Percentiles rank a stretch among this genome's conserved stretches.
Conservation (phyloP, 2,113 vertebrate species). For the Peromyscus polionotus region DNA sequence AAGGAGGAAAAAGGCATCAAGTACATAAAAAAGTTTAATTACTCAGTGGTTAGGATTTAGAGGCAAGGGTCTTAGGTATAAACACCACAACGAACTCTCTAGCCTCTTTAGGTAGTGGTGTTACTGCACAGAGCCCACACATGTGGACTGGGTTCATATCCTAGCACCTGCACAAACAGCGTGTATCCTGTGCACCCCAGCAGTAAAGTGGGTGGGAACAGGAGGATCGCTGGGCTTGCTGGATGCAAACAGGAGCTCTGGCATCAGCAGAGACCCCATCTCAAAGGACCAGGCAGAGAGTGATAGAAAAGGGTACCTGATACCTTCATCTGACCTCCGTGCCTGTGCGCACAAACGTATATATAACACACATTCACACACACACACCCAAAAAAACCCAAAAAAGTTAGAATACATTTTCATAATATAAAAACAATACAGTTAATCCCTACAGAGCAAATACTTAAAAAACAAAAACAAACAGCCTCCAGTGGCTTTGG, state of each 20-base stretch:
- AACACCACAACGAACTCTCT: neutral
- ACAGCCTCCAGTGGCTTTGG: neutral
- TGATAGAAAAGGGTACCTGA: neutral
- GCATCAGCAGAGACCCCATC: neutral
- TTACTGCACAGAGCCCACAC: too few species aligned
- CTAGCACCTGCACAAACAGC: neutral
- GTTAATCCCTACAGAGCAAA: constrained; percentile 1
- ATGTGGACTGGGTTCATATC: neutral
- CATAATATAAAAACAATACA: neutral
- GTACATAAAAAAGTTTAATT: neutral
- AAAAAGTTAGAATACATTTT: constrained; percentile 4
- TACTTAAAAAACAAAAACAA: neutral
- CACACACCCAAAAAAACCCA: neutral
- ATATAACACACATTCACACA: neutral
- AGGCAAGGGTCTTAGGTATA: neutral
- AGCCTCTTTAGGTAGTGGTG: too few species aligned
- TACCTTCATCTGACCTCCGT: neutral
- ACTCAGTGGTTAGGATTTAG: constrained; percentile 9
- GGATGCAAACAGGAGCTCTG: neutral
- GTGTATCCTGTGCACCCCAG: neutral
- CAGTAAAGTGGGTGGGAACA: neutral
- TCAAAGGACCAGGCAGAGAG: neutral
- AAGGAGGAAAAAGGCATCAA: neutral
- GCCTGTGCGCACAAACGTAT: neutral
- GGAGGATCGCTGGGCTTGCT: neutral